Conservation (phyloP, 2,888 invertebrate genomes). For the Drosophila diplacantha region DNA sequence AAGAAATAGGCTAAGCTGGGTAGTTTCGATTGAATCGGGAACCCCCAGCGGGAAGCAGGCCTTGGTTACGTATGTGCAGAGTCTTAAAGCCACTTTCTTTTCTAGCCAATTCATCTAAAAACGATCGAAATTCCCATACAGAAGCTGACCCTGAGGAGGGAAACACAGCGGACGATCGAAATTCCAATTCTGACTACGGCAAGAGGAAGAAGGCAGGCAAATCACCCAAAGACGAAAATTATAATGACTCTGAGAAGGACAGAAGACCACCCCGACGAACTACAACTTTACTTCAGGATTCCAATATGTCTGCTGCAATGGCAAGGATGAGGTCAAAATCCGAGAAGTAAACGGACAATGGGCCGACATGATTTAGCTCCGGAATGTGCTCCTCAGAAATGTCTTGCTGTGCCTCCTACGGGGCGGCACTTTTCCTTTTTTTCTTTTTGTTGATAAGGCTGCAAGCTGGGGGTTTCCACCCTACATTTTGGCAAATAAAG, state of each 20-base stretch:
- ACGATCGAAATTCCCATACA: background rate
- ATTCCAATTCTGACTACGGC: background rate
- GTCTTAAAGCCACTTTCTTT: background rate
- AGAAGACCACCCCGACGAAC: too few relatives aligned
- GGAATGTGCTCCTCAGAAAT: background rate
- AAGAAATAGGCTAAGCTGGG: slow-evolving; percentile 22
- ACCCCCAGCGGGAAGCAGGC: background rate
- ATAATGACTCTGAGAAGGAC: too few relatives aligned
- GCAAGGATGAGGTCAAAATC: background rate
- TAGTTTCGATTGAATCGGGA: background rate
- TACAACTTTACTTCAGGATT: too few relatives aligned
- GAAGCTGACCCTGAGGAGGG: background rate
- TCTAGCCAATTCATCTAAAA: slow-evolving; percentile 5
- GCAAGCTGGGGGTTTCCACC: background rate
- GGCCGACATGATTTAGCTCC: background rate
- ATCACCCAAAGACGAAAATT: background rate
- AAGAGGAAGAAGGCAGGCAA: background rate
- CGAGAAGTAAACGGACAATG: background rate
- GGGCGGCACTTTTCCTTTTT: background rate
- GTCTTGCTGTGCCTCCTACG: background rate
- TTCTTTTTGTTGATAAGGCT: background rate
- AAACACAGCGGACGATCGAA: background rate
- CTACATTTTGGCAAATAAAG: slow-evolving; percentile 6
- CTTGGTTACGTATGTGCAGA: slow-evolving; percentile 12
- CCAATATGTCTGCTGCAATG: background rate